phyloP scores from a whole-genome alignment of 2,113 vertebrate genomes.

The Caloenas nicobarica region DNA sequence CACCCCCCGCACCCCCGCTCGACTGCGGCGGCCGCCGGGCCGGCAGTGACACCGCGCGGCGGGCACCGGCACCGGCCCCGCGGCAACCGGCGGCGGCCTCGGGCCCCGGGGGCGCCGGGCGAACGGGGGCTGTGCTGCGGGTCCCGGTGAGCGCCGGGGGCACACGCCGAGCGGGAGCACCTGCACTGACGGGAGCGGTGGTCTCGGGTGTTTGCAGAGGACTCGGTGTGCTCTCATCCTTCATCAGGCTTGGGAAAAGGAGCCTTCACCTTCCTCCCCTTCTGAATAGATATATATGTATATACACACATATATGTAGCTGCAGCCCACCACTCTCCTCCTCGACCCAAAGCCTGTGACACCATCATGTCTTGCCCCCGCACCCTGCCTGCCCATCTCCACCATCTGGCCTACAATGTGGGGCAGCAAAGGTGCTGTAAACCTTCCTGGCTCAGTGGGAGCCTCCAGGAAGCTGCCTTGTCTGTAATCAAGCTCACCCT shows the following conservation, averaged over 20 bases:
- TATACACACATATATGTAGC: accelerated
- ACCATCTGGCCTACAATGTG: no score
- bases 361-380: background rate
- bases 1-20: background rate
- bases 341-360: background rate
- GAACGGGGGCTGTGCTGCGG: background rate
- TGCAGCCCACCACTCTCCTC: background rate
- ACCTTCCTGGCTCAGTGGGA: background rate
- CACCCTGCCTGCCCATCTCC: background rate
- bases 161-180: background rate
- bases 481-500: constrained; percentile 12
- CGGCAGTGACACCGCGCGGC: constrained; percentile 56
- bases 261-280: background rate
- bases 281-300: background rate
- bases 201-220: background rate
- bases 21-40: background rate
- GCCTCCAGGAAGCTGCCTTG: background rate
- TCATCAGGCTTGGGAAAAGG: background rate
- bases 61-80: background rate
- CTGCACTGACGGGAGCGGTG: background rate
- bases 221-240: background rate
- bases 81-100: background rate
- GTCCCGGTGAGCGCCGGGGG: no score
- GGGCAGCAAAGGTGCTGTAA: background rate
- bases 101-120: background rate